Evolutionary conservation across 2,797 vertebrate species (phyloP).

Genomic region (Periparus ater): DNA sequence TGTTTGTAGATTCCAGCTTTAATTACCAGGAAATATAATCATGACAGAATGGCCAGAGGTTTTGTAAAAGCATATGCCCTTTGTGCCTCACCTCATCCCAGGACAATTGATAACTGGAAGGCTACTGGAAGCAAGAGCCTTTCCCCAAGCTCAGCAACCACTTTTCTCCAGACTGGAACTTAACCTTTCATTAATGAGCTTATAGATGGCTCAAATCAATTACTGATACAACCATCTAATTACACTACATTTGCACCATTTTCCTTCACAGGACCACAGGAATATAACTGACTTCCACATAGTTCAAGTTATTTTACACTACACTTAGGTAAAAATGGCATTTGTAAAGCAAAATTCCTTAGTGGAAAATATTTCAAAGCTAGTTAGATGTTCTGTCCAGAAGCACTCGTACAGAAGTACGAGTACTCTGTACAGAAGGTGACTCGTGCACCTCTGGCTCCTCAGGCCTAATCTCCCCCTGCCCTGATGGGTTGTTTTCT

Average conservation of each 20-base stretch:
- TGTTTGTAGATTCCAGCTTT: not conserved
- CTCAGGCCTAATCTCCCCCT: not conserved
- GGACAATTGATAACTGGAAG: constrained; percentile 49
- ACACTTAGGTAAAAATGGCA: not conserved
- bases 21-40: not conserved
- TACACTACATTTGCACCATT: not conserved
- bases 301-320: not conserved
- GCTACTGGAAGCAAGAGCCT: constrained; percentile 76
- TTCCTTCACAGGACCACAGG: not conserved
- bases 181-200: constrained; percentile 40
- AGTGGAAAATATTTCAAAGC: not conserved
- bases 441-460: not conserved
- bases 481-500: not conserved
- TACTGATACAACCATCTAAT: not conserved
- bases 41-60: not conserved
- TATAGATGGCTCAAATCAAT: not conserved
- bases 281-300: not conserved
- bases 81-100: not conserved
- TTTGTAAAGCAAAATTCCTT: not conserved
- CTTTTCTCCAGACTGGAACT: constrained; percentile 77
- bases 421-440: too few species aligned
- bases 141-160: constrained; percentile 80
- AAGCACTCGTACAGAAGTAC: not conserved
- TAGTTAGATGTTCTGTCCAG: not conserved
- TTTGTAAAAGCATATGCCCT: not conserved